These are phyloP conservation scores for Mimachlamys varia DNA, from an alignment of 2,888 invertebrate species.

Conservation along the genomic window DNA sequence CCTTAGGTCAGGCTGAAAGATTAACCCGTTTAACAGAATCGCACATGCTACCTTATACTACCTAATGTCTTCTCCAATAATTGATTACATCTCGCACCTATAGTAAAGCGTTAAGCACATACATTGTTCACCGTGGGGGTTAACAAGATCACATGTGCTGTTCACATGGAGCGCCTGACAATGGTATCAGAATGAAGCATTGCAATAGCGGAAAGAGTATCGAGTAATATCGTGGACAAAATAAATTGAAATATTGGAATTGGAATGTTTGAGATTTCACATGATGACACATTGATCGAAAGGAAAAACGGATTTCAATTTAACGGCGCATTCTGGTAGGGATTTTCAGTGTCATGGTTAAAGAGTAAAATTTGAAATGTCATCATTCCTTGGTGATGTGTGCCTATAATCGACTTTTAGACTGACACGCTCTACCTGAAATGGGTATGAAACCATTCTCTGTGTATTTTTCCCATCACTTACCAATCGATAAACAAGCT, in stretches of 20 bases:
- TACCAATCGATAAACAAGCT: not conserved
- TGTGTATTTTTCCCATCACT: not conserved
- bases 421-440: not conserved
- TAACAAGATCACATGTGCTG: not conserved
- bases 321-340: not conserved
- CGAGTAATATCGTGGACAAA: not conserved
- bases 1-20: not conserved
- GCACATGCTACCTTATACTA: not conserved
- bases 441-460: not conserved
- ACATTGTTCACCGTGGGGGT: not conserved
- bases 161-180: not conserved
- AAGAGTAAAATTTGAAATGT: not conserved
- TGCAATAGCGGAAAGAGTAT: too few species aligned
- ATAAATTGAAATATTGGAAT: not conserved
- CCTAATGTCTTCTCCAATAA: not conserved
- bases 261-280: not conserved
- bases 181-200: not conserved
- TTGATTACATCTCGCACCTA: not conserved
- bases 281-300: not conserved
- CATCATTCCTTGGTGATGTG: not conserved
- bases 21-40: slow-evolving; percentile 28
- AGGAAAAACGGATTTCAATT: not conserved
- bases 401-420: not conserved
- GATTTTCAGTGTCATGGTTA: not conserved
- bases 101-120: not conserved